Evolutionary conservation across 2,113 vertebrate species (phyloP), one percentile per base, ranked within the genome.

Genomic region (Dicrurus megarhynchus): DNA sequence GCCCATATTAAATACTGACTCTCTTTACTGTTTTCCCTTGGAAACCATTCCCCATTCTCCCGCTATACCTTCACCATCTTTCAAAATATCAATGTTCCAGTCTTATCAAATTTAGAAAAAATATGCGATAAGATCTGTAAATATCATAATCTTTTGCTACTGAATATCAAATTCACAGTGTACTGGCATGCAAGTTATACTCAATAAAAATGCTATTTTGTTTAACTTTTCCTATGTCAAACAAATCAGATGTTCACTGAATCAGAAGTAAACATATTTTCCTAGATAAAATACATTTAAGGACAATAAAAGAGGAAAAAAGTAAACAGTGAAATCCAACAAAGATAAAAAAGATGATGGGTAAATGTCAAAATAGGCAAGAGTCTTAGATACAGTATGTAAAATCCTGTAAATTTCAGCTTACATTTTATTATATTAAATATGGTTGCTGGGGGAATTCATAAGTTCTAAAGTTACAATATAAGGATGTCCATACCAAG

Each of bases 231-330:
- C 20, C 35, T 71, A 7, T 39, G 41, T 74, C 57, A 22, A 94
- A 78, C 89, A 96, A 93, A 93, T 95, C 84, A 95, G 76, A 75
- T 17, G 59, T 63, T 83, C 74, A 89, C 55, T 39, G n/a, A 59
- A 27, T 50, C 60, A 82, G 65, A 82, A 39, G 9, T 13, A 53
- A 60, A 53, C 20, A 60, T 60, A 68, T 82, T 68, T 82, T 75
- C 16, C 13, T 18, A 67, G 27, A 90, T 13, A 69, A 84, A 77
- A 65, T 23, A 92, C 39, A 70, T 83, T 89, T 83, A 28, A 61
- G 91, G 27, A 70, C 4, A 81, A 59, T 46, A 64, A 83, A 83
- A 70, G 37, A 86, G 23, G 23, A 78, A 65, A 89, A 89, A 91
- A 69, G 8, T 49, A 84, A 39, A 86, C 49, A 90, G 57, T 81